Evolutionary conservation across 1,140 invertebrate species (phyloP).

Genomic region (Coelopa frigida): DNA sequence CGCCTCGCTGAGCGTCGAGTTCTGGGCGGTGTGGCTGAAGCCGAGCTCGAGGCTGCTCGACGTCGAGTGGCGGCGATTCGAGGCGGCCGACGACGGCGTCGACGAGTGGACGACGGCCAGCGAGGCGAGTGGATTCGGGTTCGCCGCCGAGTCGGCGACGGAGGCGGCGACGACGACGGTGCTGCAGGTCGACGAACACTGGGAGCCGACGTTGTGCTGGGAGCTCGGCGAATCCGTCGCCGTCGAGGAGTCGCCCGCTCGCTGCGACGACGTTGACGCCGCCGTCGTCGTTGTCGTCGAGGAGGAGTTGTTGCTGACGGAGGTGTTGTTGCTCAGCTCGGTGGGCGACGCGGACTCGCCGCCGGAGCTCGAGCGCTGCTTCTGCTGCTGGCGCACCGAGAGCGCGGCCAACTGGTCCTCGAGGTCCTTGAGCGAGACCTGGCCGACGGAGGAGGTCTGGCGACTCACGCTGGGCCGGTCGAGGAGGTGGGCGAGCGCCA

Average conservation of each 20-base stretch:
- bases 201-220: constrained; percentile 54
- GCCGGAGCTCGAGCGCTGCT: constrained; percentile 15
- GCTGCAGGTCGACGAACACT: constrained; percentile 74
- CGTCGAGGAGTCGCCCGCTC: constrained; percentile 24
- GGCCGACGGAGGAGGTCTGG: constrained; percentile 48
- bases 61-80: constrained; percentile 55
- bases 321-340: constrained; percentile 41
- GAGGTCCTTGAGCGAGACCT: constrained; percentile 43
- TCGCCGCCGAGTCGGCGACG: constrained; percentile 32
- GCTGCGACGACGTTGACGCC: constrained; percentile 14
- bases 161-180: constrained; percentile 64
- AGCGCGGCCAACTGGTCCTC: constrained; percentile 40
- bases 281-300: not conserved
- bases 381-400: constrained; percentile 21
- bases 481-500: constrained; percentile 62
- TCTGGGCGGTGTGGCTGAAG: constrained; percentile 75
- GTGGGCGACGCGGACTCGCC: constrained; percentile 35
- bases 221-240: constrained; percentile 40
- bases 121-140: constrained; percentile 47
- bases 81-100: not conserved
- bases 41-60: constrained; percentile 70
- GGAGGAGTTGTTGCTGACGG: constrained; percentile 24
- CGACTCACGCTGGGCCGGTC: constrained; percentile 53
- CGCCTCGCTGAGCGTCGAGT: constrained; percentile 63
- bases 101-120: constrained; percentile 35